Evolutionary conservation across 1,140 invertebrate genomes (phyloP), one percentile per base, ranked within the genome.

Genomic region (Cylas formicarius): DNA sequence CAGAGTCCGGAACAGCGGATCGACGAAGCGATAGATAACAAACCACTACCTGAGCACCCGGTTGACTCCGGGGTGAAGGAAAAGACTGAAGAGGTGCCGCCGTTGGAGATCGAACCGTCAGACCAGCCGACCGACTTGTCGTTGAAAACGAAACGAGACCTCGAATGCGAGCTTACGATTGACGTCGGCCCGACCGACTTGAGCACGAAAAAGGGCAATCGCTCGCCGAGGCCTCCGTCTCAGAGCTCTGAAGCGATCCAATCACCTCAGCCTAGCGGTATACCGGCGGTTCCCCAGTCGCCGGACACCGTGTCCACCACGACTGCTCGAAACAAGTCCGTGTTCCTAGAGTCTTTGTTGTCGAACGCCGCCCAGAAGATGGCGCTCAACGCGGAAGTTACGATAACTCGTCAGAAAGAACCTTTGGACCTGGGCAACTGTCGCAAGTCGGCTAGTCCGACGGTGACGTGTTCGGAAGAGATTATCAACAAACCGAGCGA

Each of bases 231-330:
- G 23, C 72, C 75, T 23, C 67, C 69, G 3, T 78, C 77, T 0
- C 70, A 74, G 40, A 72, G 72, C 46, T 77, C 76, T 0, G 75
- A 78, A 41, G 73, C 78, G 9, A 73, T 76, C 59, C 74, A 76
- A 39, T 80, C 78, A 2, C 77, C 78, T 0, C 77, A 78, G 43
- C 76, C 78, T 1, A 80, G 75, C 49, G 76, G 76, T 2, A 75
- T 81, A 23, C 76, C 78, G 19, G 74, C 75, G 10, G 67, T 76
- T 11, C 74, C 73, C 13, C 73, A 71, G 3, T 76, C 75, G 11
- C 75, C 75, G 2, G 74, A 76, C 60, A 68, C 76, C 52, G 71
- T 75, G 10, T 52, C 56, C 7, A 57, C 69, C 61, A 35, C 63
- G 67, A 62, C 67, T 63, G 66, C 67, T 3, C 71, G 67, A 51